Evolutionary conservation across 2,113 vertebrate genomes (phyloP).

Genomic region (Pteropus alecto): DNA sequence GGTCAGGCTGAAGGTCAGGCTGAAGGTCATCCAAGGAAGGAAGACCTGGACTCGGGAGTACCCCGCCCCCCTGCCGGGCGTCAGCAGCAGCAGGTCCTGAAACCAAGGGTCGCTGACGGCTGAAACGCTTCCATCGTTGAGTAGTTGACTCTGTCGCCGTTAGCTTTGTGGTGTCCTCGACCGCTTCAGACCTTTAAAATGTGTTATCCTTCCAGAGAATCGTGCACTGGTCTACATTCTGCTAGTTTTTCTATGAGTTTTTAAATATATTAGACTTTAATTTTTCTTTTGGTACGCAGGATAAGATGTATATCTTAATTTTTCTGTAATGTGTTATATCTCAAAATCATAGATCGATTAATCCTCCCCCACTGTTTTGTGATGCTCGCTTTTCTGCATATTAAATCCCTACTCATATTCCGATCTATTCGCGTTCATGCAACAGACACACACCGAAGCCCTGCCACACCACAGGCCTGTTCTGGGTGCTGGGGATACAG

Average conservation of each 20-base stretch:
- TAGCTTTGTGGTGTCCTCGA: not conserved
- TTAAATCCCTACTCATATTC: not conserved
- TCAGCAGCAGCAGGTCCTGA: not conserved
- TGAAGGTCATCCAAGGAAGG: not conserved
- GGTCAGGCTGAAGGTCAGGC: not conserved
- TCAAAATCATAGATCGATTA: not conserved
- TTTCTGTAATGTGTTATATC: constrained; percentile 4
- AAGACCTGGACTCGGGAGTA: not conserved
- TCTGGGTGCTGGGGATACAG: rapidly evolving
- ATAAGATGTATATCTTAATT: constrained; percentile 1
- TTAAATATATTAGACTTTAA: constrained; percentile 21
- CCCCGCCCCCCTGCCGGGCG: too few species aligned
- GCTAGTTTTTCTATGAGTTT: constrained; percentile 7
- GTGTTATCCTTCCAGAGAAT: not conserved
- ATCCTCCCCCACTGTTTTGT: not conserved
- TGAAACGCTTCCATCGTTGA: not conserved
- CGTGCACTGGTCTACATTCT: not conserved
- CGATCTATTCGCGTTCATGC: not conserved
- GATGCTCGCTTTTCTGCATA: not conserved
- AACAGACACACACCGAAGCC: not conserved
- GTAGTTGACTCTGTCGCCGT: not conserved
- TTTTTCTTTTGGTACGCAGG: constrained; percentile 3
- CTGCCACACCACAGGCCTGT: rapidly evolving
- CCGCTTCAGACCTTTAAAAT: not conserved
- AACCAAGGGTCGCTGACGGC: not conserved